Conservation (phyloP, 2,888 invertebrate species). For the Labia minor region DNA sequence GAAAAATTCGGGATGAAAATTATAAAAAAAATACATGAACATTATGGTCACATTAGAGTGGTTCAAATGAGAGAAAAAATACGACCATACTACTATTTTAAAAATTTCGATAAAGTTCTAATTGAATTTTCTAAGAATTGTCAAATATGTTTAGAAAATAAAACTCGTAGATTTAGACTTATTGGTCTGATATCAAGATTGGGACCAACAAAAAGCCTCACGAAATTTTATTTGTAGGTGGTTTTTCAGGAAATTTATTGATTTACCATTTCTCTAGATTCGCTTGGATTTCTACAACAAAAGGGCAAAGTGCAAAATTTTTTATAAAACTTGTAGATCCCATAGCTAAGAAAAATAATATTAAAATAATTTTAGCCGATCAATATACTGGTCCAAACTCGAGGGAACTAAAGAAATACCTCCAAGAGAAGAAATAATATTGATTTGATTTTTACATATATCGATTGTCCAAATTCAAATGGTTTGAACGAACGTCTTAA, state of each 20-base stretch:
- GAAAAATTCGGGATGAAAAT: conserved; percentile 18
- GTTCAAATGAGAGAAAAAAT: conserved; percentile 20
- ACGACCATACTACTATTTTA: conserved; percentile 20
- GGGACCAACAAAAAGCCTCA: conserved; percentile 28
- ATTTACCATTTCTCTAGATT: conserved; percentile 26
- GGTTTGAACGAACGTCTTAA: conserved; percentile 28
- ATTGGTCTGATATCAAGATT: conserved; percentile 27
- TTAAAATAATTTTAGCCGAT: conserved; percentile 30
- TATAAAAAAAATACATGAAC: conserved; percentile 20
- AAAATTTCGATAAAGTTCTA: conserved; percentile 18
- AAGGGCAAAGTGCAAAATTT: conserved; percentile 29
- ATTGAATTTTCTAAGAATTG: conserved; percentile 20
- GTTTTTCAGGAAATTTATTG: conserved; percentile 29
- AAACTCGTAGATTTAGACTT: conserved; percentile 25
- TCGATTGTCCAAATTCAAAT: conserved; percentile 28
- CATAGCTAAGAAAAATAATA: conserved; percentile 26
- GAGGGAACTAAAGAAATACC: conserved; percentile 30
- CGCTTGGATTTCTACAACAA: conserved; percentile 30
- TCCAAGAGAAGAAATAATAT: conserved; percentile 27
- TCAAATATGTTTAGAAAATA: conserved; percentile 26
- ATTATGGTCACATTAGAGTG: conserved; percentile 22
- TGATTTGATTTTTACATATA: conserved; percentile 26
- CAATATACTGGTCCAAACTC: conserved; percentile 32
- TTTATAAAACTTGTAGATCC: conserved; percentile 30
- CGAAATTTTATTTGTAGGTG: conserved; percentile 31